These are phyloP conservation scores for Vollenhovia emeryi DNA, from an alignment of 1,140 invertebrate genomes.

Conservation along the genomic window DNA sequence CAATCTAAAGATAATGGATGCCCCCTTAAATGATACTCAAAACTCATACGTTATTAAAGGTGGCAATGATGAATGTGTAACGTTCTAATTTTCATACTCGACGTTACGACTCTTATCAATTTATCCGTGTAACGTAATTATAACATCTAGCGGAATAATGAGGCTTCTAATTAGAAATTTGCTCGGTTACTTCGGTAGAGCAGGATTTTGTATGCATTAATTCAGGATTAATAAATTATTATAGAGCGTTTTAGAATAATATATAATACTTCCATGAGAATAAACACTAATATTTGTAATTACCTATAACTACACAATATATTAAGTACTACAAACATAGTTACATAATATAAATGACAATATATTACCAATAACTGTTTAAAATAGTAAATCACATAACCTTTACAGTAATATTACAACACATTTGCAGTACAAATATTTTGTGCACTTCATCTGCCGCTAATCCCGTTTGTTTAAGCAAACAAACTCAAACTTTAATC, in stretches of 20 bases:
- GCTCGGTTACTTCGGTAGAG: not conserved
- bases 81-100: not conserved
- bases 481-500: conserved; percentile 28
- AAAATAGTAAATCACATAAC: too few species aligned
- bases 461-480: not conserved
- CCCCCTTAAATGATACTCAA: not conserved
- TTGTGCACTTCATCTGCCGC: conserved; percentile 4
- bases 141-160: not conserved
- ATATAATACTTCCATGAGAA: not conserved
- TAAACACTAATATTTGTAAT: conserved; percentile 25
- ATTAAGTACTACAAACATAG: too few species aligned
- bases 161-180: conserved; percentile 25
- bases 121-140: not conserved
- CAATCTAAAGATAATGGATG: conserved; percentile 11
- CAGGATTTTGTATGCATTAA: conserved; percentile 22
- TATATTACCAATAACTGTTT: conserved; percentile 33
- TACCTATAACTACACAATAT: not conserved
- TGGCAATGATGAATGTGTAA: not conserved
- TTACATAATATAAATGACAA: too few species aligned
- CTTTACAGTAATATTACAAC: conserved; percentile 15
- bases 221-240: conserved; percentile 36
- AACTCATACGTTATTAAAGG: conserved; percentile 2
- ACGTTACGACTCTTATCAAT: not conserved
- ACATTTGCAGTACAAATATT: conserved; percentile 14
- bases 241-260: not conserved